phyloP scores from a whole-genome alignment of 2,797 vertebrate genomes.

The Sebastolobus alascanus region DNA sequence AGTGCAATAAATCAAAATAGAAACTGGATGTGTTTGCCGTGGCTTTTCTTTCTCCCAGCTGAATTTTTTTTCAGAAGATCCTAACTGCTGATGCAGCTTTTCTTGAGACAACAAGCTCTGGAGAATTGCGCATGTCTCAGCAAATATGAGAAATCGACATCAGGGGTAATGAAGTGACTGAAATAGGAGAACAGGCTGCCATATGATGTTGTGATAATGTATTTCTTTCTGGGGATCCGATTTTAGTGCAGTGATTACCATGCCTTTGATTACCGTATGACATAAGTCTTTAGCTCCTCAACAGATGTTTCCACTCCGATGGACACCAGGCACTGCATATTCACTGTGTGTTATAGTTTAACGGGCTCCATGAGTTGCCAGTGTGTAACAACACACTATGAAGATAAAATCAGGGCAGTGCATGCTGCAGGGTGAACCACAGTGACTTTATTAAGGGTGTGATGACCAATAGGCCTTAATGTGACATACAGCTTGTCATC shows the following conservation, averaged over 20 bases:
- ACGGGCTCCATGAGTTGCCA: constrained; percentile 6
- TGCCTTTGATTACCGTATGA: constrained; percentile 65
- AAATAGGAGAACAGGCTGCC: constrained; percentile 60
- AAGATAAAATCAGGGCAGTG: constrained; percentile 8
- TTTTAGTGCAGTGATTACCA: constrained; percentile 68
- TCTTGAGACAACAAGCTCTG: constrained; percentile 75
- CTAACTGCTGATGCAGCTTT: constrained; percentile 75
- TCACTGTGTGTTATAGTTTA: constrained; percentile 8
- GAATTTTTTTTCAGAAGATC: constrained; percentile 54
- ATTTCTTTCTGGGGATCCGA: constrained; percentile 58
- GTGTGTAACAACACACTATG: constrained; percentile 9
- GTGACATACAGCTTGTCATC: constrained; percentile 40
- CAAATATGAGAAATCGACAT: constrained; percentile 78
- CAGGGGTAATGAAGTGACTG: constrained; percentile 80
- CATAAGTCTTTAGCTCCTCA: constrained; percentile 54
- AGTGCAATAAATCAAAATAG: constrained; percentile 79
- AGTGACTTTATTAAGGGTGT: constrained; percentile 31
- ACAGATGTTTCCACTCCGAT: constrained; percentile 46
- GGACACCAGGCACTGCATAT: constrained; percentile 29
- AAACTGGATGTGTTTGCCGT: constrained; percentile 61
- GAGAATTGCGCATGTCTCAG: constrained; percentile 77
- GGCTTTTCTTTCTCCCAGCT: constrained; percentile 59
- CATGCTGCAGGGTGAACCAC: constrained; percentile 24
- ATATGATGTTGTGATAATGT: constrained; percentile 64
- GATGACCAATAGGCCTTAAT: constrained; percentile 44